Base-by-base conservation (phyloP, 2,113 vertebrate genomes). In the Pseudolaguvia tuberculata region DNA sequence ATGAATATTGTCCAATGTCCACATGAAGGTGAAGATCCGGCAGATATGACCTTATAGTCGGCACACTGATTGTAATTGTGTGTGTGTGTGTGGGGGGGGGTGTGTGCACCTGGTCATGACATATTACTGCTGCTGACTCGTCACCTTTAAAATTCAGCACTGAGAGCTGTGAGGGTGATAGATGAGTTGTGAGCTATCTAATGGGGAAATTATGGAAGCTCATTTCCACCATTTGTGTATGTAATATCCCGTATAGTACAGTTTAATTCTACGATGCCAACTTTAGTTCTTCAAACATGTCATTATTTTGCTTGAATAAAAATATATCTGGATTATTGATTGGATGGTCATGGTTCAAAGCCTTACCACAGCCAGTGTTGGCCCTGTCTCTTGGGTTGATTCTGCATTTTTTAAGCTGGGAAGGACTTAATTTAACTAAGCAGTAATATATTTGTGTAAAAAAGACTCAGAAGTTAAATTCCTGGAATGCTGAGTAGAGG, bases 91-190 rank as follows among this genome's bases (percentile, higher is more conserved):
- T n/a, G 13, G 3, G 31, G 45, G 39, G 14, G 35, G 8, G 8
- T 63, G 21, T n/a, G 13, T n/a, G 45, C 13, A 65, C 61, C 21
- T 23, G 61, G 61, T 21, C 15, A 17, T 65, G 61, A 45, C 61
- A 14, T 25, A 65, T 65, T 23, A 47, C 61, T 23, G 39, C 39
- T 47, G n/a, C 39, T 65, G 61, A 65, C n/a, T 47, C 45, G 61
- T 45, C 61, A 47, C 12, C 39, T 65, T 65, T 65, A 65, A 23
- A 65, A 47, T 47, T 45, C n/a, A 23, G 39, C 1, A 65, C 14
- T 47, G 35, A 65, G 39, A 65, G 21, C 39, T 23, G 14, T 23
- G 20, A 65, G 39, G 45, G 45, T 65, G 61, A 65, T 45, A 23
- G 9, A 65, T 25, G 12, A 47, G 39, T 45, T 45, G 35, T 8